These are phyloP conservation scores for Leucophenga montana DNA, from an alignment of 2,888 invertebrate species.

Conservation along the genomic window DNA sequence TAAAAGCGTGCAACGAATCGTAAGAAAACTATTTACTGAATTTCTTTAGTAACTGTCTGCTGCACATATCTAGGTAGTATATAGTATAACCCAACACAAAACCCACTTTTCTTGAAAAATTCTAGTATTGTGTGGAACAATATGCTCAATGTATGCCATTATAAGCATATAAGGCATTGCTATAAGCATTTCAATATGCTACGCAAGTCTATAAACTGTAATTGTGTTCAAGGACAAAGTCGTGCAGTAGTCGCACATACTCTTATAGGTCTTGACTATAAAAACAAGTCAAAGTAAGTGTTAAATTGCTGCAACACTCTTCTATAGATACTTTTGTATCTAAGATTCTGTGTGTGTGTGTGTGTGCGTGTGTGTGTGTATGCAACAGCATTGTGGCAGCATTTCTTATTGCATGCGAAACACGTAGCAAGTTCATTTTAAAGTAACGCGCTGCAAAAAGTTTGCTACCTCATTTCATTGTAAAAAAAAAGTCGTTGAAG, in stretches of 20 bases:
- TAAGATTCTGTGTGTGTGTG: neutral
- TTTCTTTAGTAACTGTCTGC: too few species aligned
- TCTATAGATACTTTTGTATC: neutral
- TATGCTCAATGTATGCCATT: neutral
- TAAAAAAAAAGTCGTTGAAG: neutral
- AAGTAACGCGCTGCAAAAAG: slow-evolving; percentile 3
- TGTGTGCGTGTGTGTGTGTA: neutral
- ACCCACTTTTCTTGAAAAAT: too few species aligned
- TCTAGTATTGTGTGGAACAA: too few species aligned
- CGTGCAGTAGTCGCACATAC: neutral
- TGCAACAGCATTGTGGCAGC: neutral
- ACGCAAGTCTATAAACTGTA: slow-evolving; percentile 15
- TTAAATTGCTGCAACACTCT: slow-evolving; percentile 6
- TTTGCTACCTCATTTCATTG: neutral
- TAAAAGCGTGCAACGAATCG: slow-evolving; percentile 19
- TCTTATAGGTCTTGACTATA: slow-evolving; percentile 2
- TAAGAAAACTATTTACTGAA: neutral
- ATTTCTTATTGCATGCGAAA: slow-evolving; percentile 19
- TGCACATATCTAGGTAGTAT: neutral
- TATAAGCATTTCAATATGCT: slow-evolving; percentile 14
- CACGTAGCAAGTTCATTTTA: slow-evolving; percentile 26
- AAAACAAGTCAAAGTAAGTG: slow-evolving; percentile 13
- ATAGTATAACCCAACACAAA: too few species aligned
- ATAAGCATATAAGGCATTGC: neutral
- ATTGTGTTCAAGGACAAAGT: slow-evolving; percentile 7